These are phyloP conservation scores for Xiphophorus couchianus DNA, from an alignment of 2,113 vertebrate species.

Conservation along the genomic window DNA sequence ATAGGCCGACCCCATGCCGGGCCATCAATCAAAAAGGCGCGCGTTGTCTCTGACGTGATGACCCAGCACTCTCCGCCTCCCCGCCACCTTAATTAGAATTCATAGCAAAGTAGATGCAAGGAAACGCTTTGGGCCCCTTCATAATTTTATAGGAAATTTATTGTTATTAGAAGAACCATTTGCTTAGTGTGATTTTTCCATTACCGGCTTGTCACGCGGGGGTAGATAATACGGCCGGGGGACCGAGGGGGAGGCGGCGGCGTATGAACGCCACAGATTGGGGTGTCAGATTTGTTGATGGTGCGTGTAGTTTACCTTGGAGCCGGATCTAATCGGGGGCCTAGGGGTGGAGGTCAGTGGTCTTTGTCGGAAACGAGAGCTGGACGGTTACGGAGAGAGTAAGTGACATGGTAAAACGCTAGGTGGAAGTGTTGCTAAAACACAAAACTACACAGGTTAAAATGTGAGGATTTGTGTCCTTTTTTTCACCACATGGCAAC, in stretches of 20 bases:
- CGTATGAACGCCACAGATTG: conserved; percentile 95
- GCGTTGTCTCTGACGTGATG: conserved; percentile 91
- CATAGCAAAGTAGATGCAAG: conserved; percentile 99
- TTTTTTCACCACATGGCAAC: neutral
- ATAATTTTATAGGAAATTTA: conserved; percentile 99
- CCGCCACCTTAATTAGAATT: conserved; percentile 95
- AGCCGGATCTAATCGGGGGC: conserved; percentile 91
- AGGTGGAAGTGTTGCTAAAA: neutral
- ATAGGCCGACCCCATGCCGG: conserved; percentile 83
- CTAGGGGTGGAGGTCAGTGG: conserved; percentile 83
- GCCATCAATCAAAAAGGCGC: conserved; percentile 91
- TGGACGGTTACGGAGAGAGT: conserved; percentile 17
- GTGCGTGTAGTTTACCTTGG: conserved; percentile 98
- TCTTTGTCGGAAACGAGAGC: conserved; percentile 6
- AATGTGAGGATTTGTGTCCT: neutral
- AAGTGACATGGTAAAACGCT: neutral
- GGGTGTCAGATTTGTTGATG: conserved; percentile 98
- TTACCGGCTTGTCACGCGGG: conserved; percentile 97
- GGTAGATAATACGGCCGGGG: conserved; percentile 89
- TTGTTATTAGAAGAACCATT: conserved; percentile 99
- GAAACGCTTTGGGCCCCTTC: conserved; percentile 95
- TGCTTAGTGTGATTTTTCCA: conserved; percentile 99
- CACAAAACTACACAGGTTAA: neutral
- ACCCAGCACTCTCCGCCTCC: conserved; percentile 94
- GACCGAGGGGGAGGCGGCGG: conserved; percentile 31